Base-by-base conservation (phyloP, 2,888 invertebrate species). In the Melanophora roralis region DNA sequence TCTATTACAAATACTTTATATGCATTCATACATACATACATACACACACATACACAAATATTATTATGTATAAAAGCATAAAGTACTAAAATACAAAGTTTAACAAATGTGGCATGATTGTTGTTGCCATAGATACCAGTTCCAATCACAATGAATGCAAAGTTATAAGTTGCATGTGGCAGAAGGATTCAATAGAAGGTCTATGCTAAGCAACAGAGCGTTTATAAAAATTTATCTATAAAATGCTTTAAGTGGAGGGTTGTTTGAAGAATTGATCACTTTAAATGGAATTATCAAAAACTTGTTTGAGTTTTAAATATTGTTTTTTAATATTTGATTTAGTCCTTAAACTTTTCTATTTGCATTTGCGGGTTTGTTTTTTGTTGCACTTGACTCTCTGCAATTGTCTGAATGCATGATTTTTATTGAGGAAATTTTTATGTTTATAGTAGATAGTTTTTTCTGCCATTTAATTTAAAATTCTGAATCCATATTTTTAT, bases 391-490 rank as follows among this genome's bases (percentile, higher is more conserved):
- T 47, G 62, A 68, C 67, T 75, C 65, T 36, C 27, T 23, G 12
- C 38, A 40, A 40, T 2, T 59, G n/a, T 51, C n/a, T 19, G 23
- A 75, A 67, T 43, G 38, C 19, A 60, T 53, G 60, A 68, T 53
- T 62, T 68, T 71, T 49, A 76, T 69, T 77, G 64, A 77, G 57
- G 49, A 77, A 77, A 64, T 64, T 71, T 77, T 19, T 59, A 14
- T 64, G 19, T 64, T 64, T 64, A 51, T 71, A 45, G 62, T 64
- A 40, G 9, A 64, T 57, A 60, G 21, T 64, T 64, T 19, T 43
- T 19, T 43, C 38, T 34, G 1, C 11, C 34, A 12, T 57, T 32
- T 38, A 67, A n/a, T 49, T 49, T 19, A 16, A 21, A 67, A 23
- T 51, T 51, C 34, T 59, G 23, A 67, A 67, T 47, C 47, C 55